phyloP scores from a whole-genome alignment of 1,140 invertebrate genomes.

The Lordiphosa mommai region DNA sequence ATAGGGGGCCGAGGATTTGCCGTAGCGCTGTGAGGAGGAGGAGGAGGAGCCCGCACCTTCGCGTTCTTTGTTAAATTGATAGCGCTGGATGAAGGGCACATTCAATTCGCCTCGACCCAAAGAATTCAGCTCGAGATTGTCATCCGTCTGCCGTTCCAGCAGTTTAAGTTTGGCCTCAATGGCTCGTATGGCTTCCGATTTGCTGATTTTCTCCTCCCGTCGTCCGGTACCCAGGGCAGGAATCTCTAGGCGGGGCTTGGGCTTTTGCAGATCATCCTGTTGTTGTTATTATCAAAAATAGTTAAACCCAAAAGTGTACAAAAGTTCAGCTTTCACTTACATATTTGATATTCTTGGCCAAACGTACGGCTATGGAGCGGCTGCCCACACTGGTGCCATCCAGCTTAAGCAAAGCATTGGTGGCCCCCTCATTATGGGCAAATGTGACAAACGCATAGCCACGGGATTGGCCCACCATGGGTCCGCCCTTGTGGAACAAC shows the following conservation, averaged over 20 bases:
- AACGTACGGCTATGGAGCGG: conserved; percentile 89
- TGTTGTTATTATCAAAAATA: too few species aligned
- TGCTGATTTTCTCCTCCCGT: conserved; percentile 87
- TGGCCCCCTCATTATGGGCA: conserved; percentile 78
- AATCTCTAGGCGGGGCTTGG: conserved; percentile 87
- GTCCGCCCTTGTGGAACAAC: conserved; percentile 93
- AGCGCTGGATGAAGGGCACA: conserved; percentile 83
- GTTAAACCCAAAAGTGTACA: too few species aligned
- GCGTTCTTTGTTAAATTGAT: conserved; percentile 81
- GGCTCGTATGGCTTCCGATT: conserved; percentile 89
- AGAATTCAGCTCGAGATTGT: conserved; percentile 88
- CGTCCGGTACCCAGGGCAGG: conserved; percentile 86
- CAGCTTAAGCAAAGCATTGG: conserved; percentile 84
- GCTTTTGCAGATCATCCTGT: conserved; percentile 87
- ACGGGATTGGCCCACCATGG: conserved; percentile 91
- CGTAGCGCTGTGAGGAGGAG: conserved; percentile 17
- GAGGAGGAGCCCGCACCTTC: conserved; percentile 19
- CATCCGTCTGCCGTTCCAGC: conserved; percentile 86
- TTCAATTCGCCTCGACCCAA: conserved; percentile 62
- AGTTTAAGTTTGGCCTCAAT: conserved; percentile 92
- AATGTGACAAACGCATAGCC: conserved; percentile 97
- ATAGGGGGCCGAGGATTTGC: conserved; percentile 62
- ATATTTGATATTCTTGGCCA: conserved; percentile 88
- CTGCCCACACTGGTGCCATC: conserved; percentile 88
- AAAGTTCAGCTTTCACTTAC: conserved; percentile 78